Conservation (phyloP, 1,140 invertebrate genomes). For the Ylistrum balloti region DNA sequence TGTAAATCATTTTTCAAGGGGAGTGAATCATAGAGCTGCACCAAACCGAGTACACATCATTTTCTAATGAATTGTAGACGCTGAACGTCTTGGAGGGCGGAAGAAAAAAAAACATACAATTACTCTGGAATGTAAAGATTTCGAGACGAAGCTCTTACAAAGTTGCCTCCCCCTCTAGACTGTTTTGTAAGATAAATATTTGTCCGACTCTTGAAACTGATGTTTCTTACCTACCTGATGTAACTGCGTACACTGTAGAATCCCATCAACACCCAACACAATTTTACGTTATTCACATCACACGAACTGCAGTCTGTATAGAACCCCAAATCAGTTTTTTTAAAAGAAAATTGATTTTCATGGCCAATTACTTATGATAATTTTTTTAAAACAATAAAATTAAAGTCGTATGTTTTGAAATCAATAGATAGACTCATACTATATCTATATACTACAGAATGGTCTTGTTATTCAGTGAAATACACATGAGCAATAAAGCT, state of each 20-base stretch:
- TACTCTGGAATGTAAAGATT: not conserved
- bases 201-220: not conserved
- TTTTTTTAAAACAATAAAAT: not conserved
- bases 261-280: slow-evolving; percentile 25
- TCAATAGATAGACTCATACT: too few relatives aligned
- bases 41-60: slow-evolving; percentile 6
- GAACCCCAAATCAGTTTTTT: not conserved
- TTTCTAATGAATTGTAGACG: slow-evolving; percentile 36
- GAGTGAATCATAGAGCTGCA: not conserved
- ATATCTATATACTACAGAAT: too few relatives aligned
- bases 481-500: too few relatives aligned
- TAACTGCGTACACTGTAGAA: not conserved
- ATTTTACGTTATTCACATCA: not conserved
- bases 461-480: too few relatives aligned
- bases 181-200: slow-evolving; percentile 21
- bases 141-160: not conserved
- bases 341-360: slow-evolving; percentile 11
- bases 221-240: not conserved
- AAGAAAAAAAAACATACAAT: slow-evolving; percentile 1
- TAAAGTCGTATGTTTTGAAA: not conserved
- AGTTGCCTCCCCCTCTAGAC: not conserved
- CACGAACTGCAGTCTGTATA: not conserved
- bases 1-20: not conserved
- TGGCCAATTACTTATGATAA: not conserved
- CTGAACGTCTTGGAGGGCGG: not conserved